Evolutionary conservation across 2,797 vertebrate genomes (phyloP), one percentile per base, ranked within the genome.

Genomic region (Arctocebus calabarensis): DNA sequence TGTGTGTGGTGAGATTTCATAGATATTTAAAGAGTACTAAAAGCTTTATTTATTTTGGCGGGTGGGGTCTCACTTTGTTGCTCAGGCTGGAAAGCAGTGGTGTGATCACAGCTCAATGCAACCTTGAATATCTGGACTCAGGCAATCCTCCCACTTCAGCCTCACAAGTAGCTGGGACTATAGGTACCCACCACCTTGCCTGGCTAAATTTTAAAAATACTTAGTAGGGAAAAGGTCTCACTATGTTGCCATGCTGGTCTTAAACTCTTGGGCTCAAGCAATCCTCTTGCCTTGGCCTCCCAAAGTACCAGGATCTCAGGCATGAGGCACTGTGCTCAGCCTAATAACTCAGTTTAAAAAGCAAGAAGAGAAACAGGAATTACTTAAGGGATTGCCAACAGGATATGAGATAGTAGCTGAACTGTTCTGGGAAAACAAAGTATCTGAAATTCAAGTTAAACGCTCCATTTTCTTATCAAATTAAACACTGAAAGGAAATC

Each of bases 311-410:
- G 64, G 64, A 66, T 66, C n/a, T n/a, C 19, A 19, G 32, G 17
- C 17, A 20, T 20, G 64, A 20, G 64, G 3, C 64, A 66, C 32
- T n/a, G n/a, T 1, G 32, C 64, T n/a, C 7, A 1, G 64, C 64
- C 4, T n/a, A 83, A 48, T 34, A 78, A 85, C 10, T 91, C 70
- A 83, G 81, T 40, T 94, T 92, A 88, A 93, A 92, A 90, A 84
- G 84, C 29, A 74, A 93, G 57, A 78, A 43, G 7, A 73, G 81
- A 92, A 94, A 96, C 10, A 84, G n/a, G 84, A 90, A 55, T 83
- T 87, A 88, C 32, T 83, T 71, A 71, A 79, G 12, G 64, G n/a
- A 89, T 34, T 74, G 64, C 34, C 40, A 70, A 84, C 91, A 84
- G 29, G 40, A 8, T 70, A 12, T 48, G 64, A 48, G 59, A 48